Evolutionary conservation across 2,797 vertebrate species (phyloP).

Genomic region (Lophius americanus): DNA sequence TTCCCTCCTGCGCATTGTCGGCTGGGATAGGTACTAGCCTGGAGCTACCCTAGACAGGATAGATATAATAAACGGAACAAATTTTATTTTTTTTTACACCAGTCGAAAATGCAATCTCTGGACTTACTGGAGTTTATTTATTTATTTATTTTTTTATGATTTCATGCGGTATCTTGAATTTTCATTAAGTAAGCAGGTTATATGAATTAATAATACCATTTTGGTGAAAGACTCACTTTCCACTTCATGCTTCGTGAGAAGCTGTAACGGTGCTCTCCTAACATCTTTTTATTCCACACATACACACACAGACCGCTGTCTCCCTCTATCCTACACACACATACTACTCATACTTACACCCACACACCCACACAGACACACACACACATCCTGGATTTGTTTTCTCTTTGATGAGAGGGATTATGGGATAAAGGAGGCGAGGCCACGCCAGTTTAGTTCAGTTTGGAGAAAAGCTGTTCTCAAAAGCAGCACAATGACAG

Average conservation of each 20-base stretch:
- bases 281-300: conserved; percentile 75
- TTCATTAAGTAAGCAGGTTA: too few relatives aligned
- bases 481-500: conserved; percentile 68
- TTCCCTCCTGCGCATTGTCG: too few relatives aligned
- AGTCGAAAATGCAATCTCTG: too few relatives aligned
- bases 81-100: too few relatives aligned
- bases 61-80: too few relatives aligned
- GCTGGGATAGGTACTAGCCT: too few relatives aligned
- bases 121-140: too few relatives aligned
- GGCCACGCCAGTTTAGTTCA: conserved; percentile 74
- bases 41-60: too few relatives aligned
- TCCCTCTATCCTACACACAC: background rate
- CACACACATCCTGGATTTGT: conserved; percentile 79
- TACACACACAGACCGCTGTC: conserved; percentile 26
- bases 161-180: too few relatives aligned
- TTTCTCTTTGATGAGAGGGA: conserved; percentile 84
- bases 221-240: conserved; percentile 40
- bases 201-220: too few relatives aligned
- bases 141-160: too few relatives aligned
- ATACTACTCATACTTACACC: background rate
- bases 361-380: conserved; percentile 35
- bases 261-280: conserved; percentile 44
- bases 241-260: conserved; percentile 12
- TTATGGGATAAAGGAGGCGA: conserved; percentile 80
- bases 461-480: conserved; percentile 73